Percentiles rank a stretch among this genome's conserved stretches.
Conservation (phyloP, 2,113 vertebrate genomes). For the Lophius piscatorius region DNA sequence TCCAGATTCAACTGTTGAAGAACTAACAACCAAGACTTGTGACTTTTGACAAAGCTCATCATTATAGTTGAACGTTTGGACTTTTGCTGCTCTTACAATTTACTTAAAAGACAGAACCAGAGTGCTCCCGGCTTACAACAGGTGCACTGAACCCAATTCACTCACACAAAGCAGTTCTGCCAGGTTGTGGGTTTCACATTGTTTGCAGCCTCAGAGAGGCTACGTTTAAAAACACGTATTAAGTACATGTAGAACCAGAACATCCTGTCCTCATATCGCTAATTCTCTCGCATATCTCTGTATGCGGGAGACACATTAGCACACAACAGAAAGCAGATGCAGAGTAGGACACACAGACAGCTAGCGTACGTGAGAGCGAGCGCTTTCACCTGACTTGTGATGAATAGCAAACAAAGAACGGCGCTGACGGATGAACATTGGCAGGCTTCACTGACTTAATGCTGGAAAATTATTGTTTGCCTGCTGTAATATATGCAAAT, state of each 20-base stretch:
- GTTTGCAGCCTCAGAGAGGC: slow-evolving; percentile 18
- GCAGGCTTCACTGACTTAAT: slow-evolving; percentile 37
- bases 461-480: slow-evolving; percentile 19
- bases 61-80: no score
- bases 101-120: no score
- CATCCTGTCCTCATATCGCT: slow-evolving; percentile 32
- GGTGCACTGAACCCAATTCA: neutral
- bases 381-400: slow-evolving; percentile 31
- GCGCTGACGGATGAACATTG: slow-evolving; percentile 39
- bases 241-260: slow-evolving; percentile 27
- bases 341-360: neutral
- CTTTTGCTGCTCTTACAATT: no score
- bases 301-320: neutral
- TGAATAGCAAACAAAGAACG: slow-evolving; percentile 46
- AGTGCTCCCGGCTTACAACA: neutral
- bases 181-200: slow-evolving; percentile 12
- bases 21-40: no score
- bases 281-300: slow-evolving; percentile 10
- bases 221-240: slow-evolving; percentile 48
- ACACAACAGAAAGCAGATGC: neutral
- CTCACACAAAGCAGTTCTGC: neutral
- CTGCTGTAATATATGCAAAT: slow-evolving; percentile 31
- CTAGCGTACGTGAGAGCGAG: neutral
- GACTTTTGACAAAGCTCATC: no score
- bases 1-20: no score